Evolutionary conservation across 2,113 vertebrate genomes (phyloP), one percentile per base, ranked within the genome.

Genomic region (Carassius carassius): DNA sequence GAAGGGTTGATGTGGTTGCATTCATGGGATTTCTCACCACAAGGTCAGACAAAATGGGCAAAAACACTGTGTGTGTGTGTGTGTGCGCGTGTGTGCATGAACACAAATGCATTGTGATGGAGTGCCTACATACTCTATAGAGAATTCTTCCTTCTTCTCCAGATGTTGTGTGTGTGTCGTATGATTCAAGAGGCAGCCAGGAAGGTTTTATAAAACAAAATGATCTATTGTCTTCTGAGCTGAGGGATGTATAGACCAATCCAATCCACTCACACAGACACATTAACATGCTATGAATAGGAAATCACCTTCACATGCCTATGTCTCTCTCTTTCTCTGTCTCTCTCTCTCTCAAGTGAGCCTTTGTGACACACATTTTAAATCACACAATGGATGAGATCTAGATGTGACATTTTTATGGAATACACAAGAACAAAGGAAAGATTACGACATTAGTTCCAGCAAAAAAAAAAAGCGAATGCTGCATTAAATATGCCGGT

Each of bases 271-370:
- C 21, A 72, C 19, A 83, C 14, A 79, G 60, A 37, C 21, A 83
- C 37, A 70, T 41, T 80, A 84, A 47, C 80, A 75, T 75, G 70
- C 76, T 75, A 35, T 47, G 82, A 58, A 81, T 74, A 62, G 37
- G 62, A 51, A 70, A 75, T 70, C 19, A 70, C 63, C 75, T 65
- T 67, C 49, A 78, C 41, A 44, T 51, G 35, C 13, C 19, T 67
- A 12, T 44, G 49, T 69, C 10, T 60, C n/a, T 56, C 1, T 56
- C 13, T 23, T 8, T 47, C 5, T 76, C 17, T 25, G 3, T 51
- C 41, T 44, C 41, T 83, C 37, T 62, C 23, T 54, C 81, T 76
- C 37, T 49, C 23, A 32, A 41, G 23, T 1, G 1, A 37, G 65
- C 65, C 65, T 54, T 29, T 82, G 80, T 37, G 29, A 54, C 32